Evolutionary conservation across 1,140 invertebrate genomes (phyloP).

Genomic region (Rhopalosiphum padi): DNA sequence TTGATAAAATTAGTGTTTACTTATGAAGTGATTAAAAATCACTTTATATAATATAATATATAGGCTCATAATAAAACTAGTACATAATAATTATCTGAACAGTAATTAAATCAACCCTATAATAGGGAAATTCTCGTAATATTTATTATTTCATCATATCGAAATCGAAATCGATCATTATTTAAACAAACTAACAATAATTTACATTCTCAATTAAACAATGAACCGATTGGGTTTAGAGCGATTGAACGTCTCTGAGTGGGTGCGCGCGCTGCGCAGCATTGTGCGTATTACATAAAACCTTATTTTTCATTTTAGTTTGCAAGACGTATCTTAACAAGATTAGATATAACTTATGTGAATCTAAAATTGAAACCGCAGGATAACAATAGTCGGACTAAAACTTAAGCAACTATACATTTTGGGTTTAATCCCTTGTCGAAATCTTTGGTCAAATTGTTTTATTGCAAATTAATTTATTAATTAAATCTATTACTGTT

Average conservation of each 20-base stretch:
- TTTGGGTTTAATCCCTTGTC: background rate
- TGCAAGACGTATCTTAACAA: background rate
- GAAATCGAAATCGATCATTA: background rate
- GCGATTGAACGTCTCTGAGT: background rate
- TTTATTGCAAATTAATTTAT: background rate
- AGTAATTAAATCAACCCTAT: background rate
- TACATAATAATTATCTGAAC: background rate
- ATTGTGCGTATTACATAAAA: background rate
- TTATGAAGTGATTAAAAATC: background rate
- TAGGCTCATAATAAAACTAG: background rate
- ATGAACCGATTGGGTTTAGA: background rate
- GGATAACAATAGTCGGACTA: background rate
- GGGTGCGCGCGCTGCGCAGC: background rate
- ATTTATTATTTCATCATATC: background rate
- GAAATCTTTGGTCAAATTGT: background rate
- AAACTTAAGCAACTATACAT: conserved; percentile 16
- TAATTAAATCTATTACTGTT: background rate
- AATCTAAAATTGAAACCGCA: background rate
- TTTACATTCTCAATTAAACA: background rate
- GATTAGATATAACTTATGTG: background rate
- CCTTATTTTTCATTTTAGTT: background rate
- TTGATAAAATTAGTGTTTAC: background rate
- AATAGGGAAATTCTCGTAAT: background rate
- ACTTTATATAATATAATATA: background rate
- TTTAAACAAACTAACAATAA: background rate